These are phyloP conservation scores for Drosophila yakuba DNA, from an alignment of 1,140 invertebrate species.

Conservation along the genomic window DNA sequence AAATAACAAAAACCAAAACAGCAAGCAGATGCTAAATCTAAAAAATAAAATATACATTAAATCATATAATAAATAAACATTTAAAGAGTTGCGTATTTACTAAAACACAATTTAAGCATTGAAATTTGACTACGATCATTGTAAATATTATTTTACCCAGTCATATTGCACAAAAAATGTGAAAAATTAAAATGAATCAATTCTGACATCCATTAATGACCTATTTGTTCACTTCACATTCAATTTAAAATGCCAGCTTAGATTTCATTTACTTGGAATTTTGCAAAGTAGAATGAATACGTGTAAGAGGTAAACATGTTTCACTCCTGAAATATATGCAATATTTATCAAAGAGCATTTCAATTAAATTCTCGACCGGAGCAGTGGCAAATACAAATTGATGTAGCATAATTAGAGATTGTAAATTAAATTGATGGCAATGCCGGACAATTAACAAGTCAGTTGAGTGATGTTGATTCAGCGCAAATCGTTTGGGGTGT, in stretches of 20 bases:
- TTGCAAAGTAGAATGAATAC: neutral
- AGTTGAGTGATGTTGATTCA: slow-evolving; percentile 41
- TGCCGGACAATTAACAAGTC: slow-evolving; percentile 56
- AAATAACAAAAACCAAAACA: neutral
- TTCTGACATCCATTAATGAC: too few species aligned
- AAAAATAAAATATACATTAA: too few species aligned
- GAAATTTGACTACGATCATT: too few species aligned
- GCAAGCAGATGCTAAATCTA: too few species aligned
- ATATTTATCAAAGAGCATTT: slow-evolving; percentile 17
- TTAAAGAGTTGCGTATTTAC: too few species aligned
- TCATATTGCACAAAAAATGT: too few species aligned
- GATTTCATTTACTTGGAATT: neutral
- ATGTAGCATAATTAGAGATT: slow-evolving; percentile 23
- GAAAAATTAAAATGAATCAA: too few species aligned
- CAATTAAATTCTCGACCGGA: slow-evolving; percentile 9
- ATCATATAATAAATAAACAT: too few species aligned
- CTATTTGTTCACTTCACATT: neutral
- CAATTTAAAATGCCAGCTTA: neutral
- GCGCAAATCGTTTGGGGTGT: slow-evolving; percentile 20
- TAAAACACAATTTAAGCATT: too few species aligned
- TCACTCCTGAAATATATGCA: neutral
- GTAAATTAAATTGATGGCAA: slow-evolving; percentile 33
- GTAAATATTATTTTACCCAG: too few species aligned
- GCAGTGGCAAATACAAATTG: slow-evolving; percentile 12
- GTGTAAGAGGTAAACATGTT: neutral